Evolutionary conservation across 2,113 vertebrate genomes (phyloP).

Genomic region (Hippolais icterina): DNA sequence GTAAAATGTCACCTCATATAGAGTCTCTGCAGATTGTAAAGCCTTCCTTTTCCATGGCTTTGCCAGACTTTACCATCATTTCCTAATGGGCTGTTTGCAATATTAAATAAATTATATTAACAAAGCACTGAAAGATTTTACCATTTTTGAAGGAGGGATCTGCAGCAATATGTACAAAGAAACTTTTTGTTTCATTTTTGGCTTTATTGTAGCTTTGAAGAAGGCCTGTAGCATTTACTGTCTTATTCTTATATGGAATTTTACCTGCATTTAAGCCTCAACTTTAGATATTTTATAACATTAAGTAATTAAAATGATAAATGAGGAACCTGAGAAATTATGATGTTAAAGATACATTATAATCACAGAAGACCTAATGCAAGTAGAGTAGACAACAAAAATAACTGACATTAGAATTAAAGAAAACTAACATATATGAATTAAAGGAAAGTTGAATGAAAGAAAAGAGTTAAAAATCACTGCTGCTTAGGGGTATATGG

Average conservation of each 20-base stretch:
- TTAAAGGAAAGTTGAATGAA: not conserved
- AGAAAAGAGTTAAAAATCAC: not conserved
- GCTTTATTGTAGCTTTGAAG: not conserved
- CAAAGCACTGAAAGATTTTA: not conserved
- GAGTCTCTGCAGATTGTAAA: not conserved
- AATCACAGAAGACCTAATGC: not conserved
- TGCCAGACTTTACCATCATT: not conserved
- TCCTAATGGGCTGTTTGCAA: not conserved
- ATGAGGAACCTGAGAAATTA: not conserved
- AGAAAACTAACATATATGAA: not conserved
- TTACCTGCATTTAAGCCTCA: not conserved
- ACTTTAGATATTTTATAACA: not conserved
- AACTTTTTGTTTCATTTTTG: not conserved
- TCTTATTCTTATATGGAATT: not conserved
- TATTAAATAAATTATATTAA: not conserved
- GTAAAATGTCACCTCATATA: not conserved
- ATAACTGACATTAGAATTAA: not conserved
- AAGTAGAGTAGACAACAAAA: not conserved
- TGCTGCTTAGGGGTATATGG: not conserved
- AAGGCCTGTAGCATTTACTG: not conserved
- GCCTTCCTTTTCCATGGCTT: not conserved
- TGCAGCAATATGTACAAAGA: not conserved
- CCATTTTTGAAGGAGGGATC: not conserved
- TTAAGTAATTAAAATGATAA: not conserved
- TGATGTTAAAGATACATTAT: not conserved